Conservation (phyloP, 2,113 vertebrate species). For the Pao palembangensis region DNA sequence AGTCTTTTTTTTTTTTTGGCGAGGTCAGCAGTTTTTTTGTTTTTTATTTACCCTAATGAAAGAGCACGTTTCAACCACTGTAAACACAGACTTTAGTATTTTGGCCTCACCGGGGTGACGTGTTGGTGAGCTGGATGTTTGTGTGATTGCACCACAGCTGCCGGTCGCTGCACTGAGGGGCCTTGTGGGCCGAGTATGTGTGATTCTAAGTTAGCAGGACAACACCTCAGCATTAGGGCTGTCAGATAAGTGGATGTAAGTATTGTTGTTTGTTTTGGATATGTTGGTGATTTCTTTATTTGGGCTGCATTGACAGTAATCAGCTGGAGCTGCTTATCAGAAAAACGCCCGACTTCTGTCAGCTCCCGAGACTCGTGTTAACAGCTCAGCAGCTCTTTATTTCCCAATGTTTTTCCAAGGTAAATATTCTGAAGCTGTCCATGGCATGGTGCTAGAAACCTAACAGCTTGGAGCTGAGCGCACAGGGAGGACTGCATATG, state of each 20-base stretch:
- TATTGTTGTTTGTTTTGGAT: too few species aligned
- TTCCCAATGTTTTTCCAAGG: too few species aligned
- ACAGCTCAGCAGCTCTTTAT: too few species aligned
- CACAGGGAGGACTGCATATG: neutral
- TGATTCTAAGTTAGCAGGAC: too few species aligned
- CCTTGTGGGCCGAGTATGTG: constrained; percentile 8
- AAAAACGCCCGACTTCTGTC: too few species aligned
- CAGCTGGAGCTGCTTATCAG: too few species aligned
- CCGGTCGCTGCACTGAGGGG: constrained; percentile 16
- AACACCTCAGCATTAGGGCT: too few species aligned
- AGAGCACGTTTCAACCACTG: constrained; percentile 20
- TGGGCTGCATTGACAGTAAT: too few species aligned
- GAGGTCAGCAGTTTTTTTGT: constrained; percentile 8
- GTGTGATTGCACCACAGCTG: constrained; percentile 28
- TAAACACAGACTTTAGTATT: constrained; percentile 17
- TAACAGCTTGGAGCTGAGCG: neutral
- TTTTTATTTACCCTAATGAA: constrained; percentile 25
- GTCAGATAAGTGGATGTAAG: too few species aligned
- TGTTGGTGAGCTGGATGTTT: constrained; percentile 8
- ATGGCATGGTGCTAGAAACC: neutral
- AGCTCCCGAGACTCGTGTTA: too few species aligned
- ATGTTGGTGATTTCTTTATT: too few species aligned
- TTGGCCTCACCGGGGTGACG: constrained; percentile 2
- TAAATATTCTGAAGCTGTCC: too few species aligned
- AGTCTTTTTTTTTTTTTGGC: constrained; percentile 3